These are phyloP conservation scores for Ailurus styani DNA, from an alignment of 2,113 vertebrate species.

Conservation along the genomic window DNA sequence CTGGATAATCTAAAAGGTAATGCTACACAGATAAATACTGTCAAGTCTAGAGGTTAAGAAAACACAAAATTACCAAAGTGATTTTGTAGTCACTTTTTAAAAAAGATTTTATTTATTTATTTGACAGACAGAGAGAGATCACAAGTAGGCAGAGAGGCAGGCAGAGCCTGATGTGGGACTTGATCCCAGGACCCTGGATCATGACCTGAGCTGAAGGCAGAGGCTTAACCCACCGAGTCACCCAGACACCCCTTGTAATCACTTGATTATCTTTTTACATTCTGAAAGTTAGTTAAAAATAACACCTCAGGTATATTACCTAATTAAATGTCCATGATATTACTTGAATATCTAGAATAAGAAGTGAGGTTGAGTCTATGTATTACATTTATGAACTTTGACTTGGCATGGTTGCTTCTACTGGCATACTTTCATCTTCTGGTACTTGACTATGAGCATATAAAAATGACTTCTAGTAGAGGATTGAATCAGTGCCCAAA, in stretches of 20 bases:
- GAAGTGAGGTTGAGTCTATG: background rate
- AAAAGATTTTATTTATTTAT: no score
- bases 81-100: background rate
- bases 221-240: no score
- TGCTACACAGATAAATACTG: background rate
- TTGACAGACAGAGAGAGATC: no score
- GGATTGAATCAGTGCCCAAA: background rate
- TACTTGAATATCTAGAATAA: background rate
- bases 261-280: background rate
- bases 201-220: no score
- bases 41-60: background rate
- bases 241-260: no score
- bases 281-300: background rate
- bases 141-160: no score
- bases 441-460: background rate
- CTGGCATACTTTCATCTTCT: background rate
- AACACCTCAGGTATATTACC: background rate
- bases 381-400: background rate
- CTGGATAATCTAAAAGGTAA: background rate
- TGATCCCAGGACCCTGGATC: no score
- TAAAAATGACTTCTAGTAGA: background rate
- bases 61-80: background rate
- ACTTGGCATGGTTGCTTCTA: background rate
- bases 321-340: background rate
- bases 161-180: no score